phyloP scores from a whole-genome alignment of 2,888 invertebrate genomes.

The Ellobium chinense region DNA sequence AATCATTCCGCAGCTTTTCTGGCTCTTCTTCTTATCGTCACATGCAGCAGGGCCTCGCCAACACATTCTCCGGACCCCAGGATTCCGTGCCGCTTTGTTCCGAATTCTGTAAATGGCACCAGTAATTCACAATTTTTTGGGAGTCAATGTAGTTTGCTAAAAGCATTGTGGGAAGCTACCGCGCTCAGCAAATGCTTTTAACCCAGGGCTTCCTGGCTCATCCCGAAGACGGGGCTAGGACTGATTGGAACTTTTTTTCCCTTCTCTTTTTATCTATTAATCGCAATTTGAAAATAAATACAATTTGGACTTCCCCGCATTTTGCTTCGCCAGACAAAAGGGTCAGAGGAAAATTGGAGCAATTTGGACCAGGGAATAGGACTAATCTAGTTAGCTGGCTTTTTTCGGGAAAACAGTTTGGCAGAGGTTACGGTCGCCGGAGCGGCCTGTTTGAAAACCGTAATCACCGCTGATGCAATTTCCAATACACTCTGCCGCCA shows the following conservation, averaged over 20 bases:
- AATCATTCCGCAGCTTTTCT: too few species aligned
- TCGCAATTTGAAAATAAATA: slow-evolving; percentile 41
- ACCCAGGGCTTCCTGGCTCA: not conserved
- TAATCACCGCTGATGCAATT: slow-evolving; percentile 44
- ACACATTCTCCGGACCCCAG: not conserved
- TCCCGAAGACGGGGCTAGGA: not conserved
- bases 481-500: slow-evolving; percentile 41
- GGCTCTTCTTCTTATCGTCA: too few species aligned
- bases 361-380: slow-evolving; percentile 39
- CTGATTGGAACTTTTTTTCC: slow-evolving; percentile 4
- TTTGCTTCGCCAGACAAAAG: slow-evolving; percentile 34
- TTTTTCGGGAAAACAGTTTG: slow-evolving; percentile 30
- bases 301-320: slow-evolving; percentile 25
- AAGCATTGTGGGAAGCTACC: not conserved
- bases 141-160: not conserved
- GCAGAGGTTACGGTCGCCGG: slow-evolving; percentile 6
- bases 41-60: not conserved
- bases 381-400: slow-evolving; percentile 38
- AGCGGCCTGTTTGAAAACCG: slow-evolving; percentile 27
- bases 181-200: slow-evolving; percentile 13
- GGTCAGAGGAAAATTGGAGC: slow-evolving; percentile 42
- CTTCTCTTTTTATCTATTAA: slow-evolving; percentile 34
- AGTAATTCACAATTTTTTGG: not conserved
- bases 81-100: not conserved
- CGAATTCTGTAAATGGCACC: not conserved